phyloP scores from a whole-genome alignment of 2,113 vertebrate genomes.

The Tragelaphus imberbis region DNA sequence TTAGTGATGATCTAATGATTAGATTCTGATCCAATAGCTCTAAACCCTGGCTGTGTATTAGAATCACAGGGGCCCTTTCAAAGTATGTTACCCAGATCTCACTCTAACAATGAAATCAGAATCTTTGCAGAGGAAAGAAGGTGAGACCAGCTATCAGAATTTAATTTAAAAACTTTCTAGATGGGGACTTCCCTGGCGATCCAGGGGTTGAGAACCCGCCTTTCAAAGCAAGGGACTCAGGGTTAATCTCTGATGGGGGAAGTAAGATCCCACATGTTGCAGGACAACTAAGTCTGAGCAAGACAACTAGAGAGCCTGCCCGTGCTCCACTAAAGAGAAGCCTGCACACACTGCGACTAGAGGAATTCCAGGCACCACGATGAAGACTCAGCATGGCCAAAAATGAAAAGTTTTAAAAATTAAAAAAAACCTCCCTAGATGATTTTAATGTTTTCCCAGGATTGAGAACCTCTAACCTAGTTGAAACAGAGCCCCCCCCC shows the following conservation, averaged over 20 bases:
- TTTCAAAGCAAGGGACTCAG: background rate
- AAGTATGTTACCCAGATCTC: background rate
- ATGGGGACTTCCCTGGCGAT: background rate
- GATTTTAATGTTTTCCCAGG: background rate
- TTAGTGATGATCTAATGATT: background rate
- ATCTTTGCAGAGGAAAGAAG: background rate
- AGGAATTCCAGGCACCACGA: background rate
- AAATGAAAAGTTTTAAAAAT: background rate
- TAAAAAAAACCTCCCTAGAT: background rate
- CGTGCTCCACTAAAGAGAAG: background rate
- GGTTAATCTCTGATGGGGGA: background rate
- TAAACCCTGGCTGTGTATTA: background rate
- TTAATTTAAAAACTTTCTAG: background rate
- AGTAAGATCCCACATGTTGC: background rate
- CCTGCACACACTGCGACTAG: background rate
- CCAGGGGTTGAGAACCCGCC: background rate
- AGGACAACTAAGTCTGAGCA: background rate
- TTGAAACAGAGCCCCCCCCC: background rate
- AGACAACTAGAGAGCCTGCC: background rate
- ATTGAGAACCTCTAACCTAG: background rate
- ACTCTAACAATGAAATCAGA: background rate
- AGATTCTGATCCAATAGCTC: background rate
- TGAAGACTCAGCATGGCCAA: background rate
- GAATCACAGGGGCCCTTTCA: background rate
- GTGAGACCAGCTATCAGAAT: background rate